Evolutionary conservation across 1,140 invertebrate species (phyloP), one percentile per base, ranked within the genome.

Genomic region (Whitmania pigra): DNA sequence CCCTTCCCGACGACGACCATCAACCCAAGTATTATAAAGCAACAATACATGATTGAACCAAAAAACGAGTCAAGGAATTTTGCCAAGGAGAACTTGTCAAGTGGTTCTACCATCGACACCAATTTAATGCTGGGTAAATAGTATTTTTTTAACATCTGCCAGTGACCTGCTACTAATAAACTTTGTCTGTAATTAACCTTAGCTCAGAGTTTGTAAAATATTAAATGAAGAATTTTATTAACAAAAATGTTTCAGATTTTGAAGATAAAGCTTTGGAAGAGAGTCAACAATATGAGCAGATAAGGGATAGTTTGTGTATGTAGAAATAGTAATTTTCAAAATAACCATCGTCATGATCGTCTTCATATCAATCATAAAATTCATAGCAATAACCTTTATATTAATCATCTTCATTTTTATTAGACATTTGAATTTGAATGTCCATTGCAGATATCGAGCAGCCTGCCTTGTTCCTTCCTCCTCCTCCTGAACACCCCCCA

Each of bases 231-330:
- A 31, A 63, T 13, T 63, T 3, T 13, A 63, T 57, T 2, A 25
- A 3, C 54, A 4, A 63, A 63, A 13, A 63, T 63, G 29, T 63
- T 22, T 63, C 20, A 63, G 57, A 63, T 63, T 63, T 25, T 63
- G 57, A 63, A 13, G 57, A 63, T 63, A 22, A 63, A 22, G 57
- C 57, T 63, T 22, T 31, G 57, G 57, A 63, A 20, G 57, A 63
- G 11, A 31, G 57, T 31, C 57, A 63, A 31, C 57, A 63, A 63
- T 63, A 63, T n/a, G 57, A 63, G 18, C 22, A 31, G 11, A 63
- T 63, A 63, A 6, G 57, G 22, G 29, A 63, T 63, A 25, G 29
- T 22, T 63, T 63, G 29, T 22, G 29, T 63, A 63, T 13, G 57
- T 63, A 31, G 18, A 63, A 63, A 63, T 63, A 31, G 29, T 63